Percentiles rank a stretch among this genome's conserved stretches.
phyloP scores from a whole-genome alignment of 2,797 vertebrate genomes.

The Falco columbarius region DNA sequence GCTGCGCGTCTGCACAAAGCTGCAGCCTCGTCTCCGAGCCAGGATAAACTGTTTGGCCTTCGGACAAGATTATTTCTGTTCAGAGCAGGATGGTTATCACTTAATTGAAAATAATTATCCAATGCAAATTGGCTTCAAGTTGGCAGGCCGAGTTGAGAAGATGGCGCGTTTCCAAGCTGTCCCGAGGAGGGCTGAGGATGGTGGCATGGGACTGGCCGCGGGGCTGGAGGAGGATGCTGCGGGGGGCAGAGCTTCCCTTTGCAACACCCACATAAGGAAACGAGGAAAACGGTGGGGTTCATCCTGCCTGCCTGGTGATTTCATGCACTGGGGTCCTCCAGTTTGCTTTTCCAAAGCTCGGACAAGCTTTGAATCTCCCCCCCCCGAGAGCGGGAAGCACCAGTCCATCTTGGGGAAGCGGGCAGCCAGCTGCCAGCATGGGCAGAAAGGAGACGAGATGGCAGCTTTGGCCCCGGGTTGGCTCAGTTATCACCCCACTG shows the following conservation, averaged over 20 bases:
- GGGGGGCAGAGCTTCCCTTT: not conserved
- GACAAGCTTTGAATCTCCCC: not conserved
- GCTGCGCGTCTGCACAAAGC: not conserved
- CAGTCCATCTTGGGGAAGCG: too few species aligned
- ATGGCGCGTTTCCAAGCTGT: slow-evolving; percentile 25
- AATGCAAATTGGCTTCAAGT: slow-evolving; percentile 75
- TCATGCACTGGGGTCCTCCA: accelerated
- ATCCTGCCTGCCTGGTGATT: accelerated
- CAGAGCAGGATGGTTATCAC: slow-evolving; percentile 76
- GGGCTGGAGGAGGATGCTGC: not conserved
- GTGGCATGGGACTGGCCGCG: not conserved
- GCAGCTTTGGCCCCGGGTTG: too few species aligned
- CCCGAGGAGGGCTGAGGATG: not conserved
- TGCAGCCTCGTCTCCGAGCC: slow-evolving; percentile 29
- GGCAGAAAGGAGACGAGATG: accelerated
- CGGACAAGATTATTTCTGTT: slow-evolving; percentile 78
- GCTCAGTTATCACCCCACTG: accelerated
- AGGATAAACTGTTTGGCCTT: slow-evolving; percentile 74
- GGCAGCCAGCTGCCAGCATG: not conserved
- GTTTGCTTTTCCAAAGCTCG: not conserved
- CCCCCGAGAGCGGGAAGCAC: accelerated
- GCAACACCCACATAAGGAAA: not conserved
- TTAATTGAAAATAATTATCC: slow-evolving; percentile 80
- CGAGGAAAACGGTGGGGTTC: accelerated
- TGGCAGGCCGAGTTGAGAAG: slow-evolving; percentile 63